Conservation (phyloP, 2,888 invertebrate species). For the Mechanitis mazaeus region DNA sequence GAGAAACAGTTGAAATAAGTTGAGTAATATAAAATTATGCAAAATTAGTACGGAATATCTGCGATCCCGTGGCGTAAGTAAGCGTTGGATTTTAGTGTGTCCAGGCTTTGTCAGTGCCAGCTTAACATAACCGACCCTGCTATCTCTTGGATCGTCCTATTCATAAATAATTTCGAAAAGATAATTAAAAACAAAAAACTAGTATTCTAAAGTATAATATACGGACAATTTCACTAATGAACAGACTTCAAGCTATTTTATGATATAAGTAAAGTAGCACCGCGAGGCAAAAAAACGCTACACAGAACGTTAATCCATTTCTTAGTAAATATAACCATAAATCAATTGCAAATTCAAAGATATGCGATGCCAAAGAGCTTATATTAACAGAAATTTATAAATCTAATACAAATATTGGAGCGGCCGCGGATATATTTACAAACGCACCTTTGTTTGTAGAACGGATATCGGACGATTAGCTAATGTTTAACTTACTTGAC, state of each 20-base stretch:
- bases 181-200: no score
- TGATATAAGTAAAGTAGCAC: not conserved
- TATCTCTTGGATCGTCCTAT: no score
- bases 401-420: constrained; percentile 18
- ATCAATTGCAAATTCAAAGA: constrained; percentile 1
- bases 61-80: no score
- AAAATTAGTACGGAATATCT: no score
- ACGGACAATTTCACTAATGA: no score
- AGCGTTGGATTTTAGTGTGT: no score
- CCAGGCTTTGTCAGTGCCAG: no score
- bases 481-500: constrained; percentile 36
- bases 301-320: not conserved
- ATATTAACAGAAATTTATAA: constrained; percentile 10
- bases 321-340: not conserved
- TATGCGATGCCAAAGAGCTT: not conserved
- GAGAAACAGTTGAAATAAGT: not conserved
- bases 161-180: no score
- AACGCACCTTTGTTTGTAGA: constrained; percentile 38
- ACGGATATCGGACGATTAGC: constrained; percentile 48
- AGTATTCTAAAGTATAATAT: no score
- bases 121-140: no score
- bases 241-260: no score
- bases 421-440: constrained; percentile 37
- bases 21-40: no score
- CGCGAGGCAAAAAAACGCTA: not conserved